Percentiles rank a stretch among this genome's conserved stretches.
These are phyloP conservation scores for Chironomus riparius DNA, from an alignment of 2,888 invertebrate species.

Conservation along the genomic window DNA sequence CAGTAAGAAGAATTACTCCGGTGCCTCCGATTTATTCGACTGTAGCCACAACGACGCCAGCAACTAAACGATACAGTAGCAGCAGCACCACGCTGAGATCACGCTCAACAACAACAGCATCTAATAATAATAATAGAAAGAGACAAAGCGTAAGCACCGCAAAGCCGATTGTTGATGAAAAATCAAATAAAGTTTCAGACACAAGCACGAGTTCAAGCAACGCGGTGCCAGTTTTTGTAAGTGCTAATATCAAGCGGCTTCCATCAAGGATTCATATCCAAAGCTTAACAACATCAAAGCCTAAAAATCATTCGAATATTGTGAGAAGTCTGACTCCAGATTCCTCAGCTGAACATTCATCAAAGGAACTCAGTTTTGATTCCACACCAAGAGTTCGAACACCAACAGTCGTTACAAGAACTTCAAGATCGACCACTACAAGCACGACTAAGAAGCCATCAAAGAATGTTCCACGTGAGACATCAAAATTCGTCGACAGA, in stretches of 20 bases:
- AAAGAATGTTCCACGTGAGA: background rate
- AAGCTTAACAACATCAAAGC: slow-evolving; percentile 18
- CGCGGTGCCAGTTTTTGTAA: background rate
- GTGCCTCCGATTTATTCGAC: background rate
- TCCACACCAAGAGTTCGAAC: background rate
- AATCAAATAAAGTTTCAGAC: background rate
- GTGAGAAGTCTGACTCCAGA: background rate
- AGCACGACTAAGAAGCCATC: background rate
- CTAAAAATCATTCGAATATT: background rate
- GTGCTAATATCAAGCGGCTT: background rate
- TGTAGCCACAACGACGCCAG: background rate
- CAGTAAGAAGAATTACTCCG: background rate
- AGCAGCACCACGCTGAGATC: background rate
- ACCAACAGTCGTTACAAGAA: background rate
- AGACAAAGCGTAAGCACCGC: background rate
- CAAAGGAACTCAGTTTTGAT: background rate
- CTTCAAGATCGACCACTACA: background rate
- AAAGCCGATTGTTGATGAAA: background rate
- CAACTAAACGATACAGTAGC: background rate
- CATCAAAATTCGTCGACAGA: slow-evolving; percentile 7
- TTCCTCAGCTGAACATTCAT: background rate
- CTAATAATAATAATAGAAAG: background rate
- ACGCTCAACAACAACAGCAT: background rate
- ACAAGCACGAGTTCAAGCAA: background rate
- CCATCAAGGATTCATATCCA: background rate